Evolutionary conservation across 2,113 vertebrate species (phyloP).

Genomic region (Hemichromis elongatus): DNA sequence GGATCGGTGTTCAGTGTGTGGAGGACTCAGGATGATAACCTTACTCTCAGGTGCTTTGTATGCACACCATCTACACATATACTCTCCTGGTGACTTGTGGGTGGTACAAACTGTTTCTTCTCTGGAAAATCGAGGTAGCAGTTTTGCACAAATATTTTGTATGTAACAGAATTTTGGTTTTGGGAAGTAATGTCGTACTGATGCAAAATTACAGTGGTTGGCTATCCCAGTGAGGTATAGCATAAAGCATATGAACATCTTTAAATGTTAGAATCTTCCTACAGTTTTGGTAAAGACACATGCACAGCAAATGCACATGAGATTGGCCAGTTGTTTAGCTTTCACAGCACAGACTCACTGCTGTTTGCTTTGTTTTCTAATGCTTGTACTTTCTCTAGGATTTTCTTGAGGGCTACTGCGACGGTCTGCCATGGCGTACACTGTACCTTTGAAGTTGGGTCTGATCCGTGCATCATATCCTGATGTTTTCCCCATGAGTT

Average conservation of each 20-base stretch:
- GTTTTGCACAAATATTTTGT: background rate
- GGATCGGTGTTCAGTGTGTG: background rate
- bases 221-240: background rate
- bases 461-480: constrained; percentile 92
- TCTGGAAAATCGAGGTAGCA: background rate
- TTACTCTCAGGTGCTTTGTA: background rate
- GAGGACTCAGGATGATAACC: background rate
- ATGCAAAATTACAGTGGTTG: background rate
- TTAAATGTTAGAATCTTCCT: background rate
- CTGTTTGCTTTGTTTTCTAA: constrained; percentile 1
- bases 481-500: constrained; percentile 91
- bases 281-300: background rate
- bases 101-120: background rate
- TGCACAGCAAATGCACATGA: background rate
- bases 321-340: background rate
- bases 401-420: background rate
- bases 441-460: constrained; percentile 95
- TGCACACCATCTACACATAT: background rate
- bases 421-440: background rate
- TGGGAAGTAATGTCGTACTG: background rate
- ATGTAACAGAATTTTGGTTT: background rate
- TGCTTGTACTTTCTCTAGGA: background rate
- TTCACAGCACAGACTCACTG: background rate
- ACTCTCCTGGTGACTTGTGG: background rate
- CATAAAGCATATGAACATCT: background rate